Conservation (phyloP, 2,113 vertebrate species). For the Emydura subglobosa region DNA sequence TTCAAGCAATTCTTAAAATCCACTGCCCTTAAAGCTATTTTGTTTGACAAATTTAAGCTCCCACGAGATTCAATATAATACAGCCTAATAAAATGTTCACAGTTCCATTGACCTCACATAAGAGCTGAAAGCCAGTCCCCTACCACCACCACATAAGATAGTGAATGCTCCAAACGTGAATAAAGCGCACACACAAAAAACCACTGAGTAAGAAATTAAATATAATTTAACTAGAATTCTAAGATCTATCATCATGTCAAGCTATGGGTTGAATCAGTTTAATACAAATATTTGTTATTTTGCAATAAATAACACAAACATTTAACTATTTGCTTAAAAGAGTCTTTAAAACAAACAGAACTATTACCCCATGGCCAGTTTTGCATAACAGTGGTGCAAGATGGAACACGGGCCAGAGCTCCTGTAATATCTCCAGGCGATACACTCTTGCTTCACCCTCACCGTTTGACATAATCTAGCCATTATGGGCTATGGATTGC, state of each 20-base stretch:
- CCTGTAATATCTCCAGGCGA: background rate
- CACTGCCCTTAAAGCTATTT: slow-evolving; percentile 58
- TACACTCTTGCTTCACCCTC: background rate
- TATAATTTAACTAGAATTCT: background rate
- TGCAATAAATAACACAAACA: background rate
- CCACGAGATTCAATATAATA: slow-evolving; percentile 7
- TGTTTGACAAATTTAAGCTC: slow-evolving; percentile 45
- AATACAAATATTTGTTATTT: background rate
- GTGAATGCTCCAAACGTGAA: background rate
- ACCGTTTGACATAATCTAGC: background rate
- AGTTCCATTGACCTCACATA: background rate
- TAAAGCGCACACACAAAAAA: background rate
- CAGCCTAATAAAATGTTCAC: slow-evolving; percentile 42
- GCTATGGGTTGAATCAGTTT: background rate
- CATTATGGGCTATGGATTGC: background rate
- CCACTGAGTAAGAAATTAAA: background rate
- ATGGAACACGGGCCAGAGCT: background rate
- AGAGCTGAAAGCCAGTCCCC: background rate
- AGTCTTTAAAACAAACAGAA: background rate
- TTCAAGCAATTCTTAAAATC: slow-evolving; percentile 52
- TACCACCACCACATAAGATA: rapidly evolving
- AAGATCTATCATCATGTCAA: background rate
- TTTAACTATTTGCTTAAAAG: background rate
- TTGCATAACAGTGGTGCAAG: background rate
- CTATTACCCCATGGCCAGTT: rapidly evolving